Conservation (phyloP, 2,113 vertebrate genomes). For the Chrysochloris asiatica region DNA sequence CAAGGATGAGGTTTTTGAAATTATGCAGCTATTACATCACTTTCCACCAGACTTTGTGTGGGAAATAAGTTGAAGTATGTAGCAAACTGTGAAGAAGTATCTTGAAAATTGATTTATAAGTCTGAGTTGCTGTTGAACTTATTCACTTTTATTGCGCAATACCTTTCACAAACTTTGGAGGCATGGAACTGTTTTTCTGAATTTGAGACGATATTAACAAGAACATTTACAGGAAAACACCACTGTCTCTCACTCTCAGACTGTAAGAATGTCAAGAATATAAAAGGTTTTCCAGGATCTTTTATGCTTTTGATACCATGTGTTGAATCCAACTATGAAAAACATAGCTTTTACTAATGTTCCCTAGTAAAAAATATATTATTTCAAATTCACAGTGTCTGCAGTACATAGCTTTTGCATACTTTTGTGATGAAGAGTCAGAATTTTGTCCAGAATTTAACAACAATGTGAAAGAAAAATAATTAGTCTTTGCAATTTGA, state of each 20-base stretch:
- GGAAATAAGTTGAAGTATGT: neutral
- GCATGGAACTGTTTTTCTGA: neutral
- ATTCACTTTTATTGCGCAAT: neutral
- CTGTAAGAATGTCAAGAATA: neutral
- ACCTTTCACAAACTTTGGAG: neutral
- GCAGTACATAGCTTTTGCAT: neutral
- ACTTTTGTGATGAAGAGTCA: neutral
- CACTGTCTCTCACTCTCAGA: neutral
- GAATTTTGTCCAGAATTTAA: neutral
- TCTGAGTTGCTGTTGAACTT: neutral
- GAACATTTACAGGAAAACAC: neutral
- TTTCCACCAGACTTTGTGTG: neutral
- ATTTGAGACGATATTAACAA: neutral
- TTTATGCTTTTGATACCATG: neutral
- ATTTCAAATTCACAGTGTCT: neutral
- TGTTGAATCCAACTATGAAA: neutral
- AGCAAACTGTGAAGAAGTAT: neutral
- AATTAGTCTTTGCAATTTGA: neutral
- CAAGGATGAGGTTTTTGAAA: neutral
- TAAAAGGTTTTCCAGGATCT: neutral
- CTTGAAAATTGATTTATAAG: neutral
- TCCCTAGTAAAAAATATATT: no score
- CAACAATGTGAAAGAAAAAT: neutral
- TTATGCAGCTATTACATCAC: neutral
- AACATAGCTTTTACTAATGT: neutral